A percentile compares a stretch with the other conserved stretches of the same genome.
Conservation (phyloP, 2,113 vertebrate genomes). For the Pyxicephalus adspersus region DNA sequence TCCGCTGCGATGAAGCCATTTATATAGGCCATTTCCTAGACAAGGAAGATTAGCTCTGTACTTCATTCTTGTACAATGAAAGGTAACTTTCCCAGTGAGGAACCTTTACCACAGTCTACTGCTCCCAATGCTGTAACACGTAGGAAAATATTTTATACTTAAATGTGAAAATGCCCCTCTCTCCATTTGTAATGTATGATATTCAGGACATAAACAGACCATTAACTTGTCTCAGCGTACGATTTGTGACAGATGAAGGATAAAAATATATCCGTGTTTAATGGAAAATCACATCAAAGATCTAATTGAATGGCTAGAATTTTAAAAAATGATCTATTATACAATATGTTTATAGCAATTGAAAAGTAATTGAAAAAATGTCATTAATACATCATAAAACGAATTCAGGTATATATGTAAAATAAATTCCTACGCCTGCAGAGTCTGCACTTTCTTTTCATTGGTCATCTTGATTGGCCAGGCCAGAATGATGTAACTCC, state of each 20-base stretch:
- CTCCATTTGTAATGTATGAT: slow-evolving; percentile 46
- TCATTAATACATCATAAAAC: no score
- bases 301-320: no score
- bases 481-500: no score
- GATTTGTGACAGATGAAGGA: background rate
- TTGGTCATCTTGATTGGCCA: no score
- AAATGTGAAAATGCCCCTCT: slow-evolving; percentile 44
- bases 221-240: background rate
- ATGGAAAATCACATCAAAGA: no score
- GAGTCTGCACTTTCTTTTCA: no score
- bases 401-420: no score
- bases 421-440: no score
- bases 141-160: slow-evolving; percentile 45
- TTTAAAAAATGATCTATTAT: no score
- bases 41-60: slow-evolving; percentile 63
- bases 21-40: slow-evolving; percentile 62
- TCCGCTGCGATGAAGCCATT: slow-evolving; percentile 57
- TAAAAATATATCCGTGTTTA: background rate
- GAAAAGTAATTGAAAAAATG: no score
- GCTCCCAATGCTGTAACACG: slow-evolving; percentile 53
- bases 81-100: slow-evolving; percentile 62
- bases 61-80: slow-evolving; percentile 59
- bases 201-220: background rate
- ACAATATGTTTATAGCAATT: no score
- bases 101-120: slow-evolving; percentile 57